Conservation (phyloP, 2,113 vertebrate genomes). For the Aphyosemion australe region DNA sequence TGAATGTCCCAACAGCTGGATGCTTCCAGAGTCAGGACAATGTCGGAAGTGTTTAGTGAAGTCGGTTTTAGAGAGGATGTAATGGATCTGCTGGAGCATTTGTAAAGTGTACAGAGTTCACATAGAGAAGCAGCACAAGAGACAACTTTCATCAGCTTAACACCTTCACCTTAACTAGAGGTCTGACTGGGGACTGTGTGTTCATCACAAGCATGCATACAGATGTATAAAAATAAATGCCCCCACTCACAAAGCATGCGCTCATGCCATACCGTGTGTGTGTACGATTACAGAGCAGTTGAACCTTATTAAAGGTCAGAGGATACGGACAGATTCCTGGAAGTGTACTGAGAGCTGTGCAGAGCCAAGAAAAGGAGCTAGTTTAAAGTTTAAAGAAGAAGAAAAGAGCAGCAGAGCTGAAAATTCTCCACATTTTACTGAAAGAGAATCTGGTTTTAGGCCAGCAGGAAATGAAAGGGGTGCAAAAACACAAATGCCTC, state of each 20-base stretch:
- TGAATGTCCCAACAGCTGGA: constrained; percentile 66
- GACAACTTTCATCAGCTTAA: constrained; percentile 66
- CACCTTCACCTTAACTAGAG: constrained; percentile 56
- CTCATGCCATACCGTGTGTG: constrained; percentile 60
- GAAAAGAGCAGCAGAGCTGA: constrained; percentile 13
- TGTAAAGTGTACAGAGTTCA: constrained; percentile 41
- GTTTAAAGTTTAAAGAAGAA: constrained; percentile 18
- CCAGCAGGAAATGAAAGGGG: constrained; percentile 11
- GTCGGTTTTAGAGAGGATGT: constrained; percentile 50
- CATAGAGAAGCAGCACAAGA: constrained; percentile 42
- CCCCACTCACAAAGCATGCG: constrained; percentile 12
- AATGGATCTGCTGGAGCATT: constrained; percentile 52
- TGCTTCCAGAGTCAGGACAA: constrained; percentile 52
- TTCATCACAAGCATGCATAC: constrained; percentile 34
- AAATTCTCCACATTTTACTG: constrained; percentile 33
- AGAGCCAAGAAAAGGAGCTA: constrained; percentile 25
- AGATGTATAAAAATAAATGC: constrained; percentile 61
- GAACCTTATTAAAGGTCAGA: constrained; percentile 66
- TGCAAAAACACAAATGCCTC: neutral
- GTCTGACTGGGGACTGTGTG: constrained; percentile 32
- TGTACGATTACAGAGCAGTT: constrained; percentile 70
- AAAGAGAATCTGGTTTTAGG: constrained; percentile 2
- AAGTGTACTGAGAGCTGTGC: constrained; percentile 12
- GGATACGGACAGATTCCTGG: constrained; percentile 45
- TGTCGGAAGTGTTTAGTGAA: constrained; percentile 54